Evolutionary conservation across 2,888 invertebrate species (phyloP).

Genomic region (Xestia rhomboidea): DNA sequence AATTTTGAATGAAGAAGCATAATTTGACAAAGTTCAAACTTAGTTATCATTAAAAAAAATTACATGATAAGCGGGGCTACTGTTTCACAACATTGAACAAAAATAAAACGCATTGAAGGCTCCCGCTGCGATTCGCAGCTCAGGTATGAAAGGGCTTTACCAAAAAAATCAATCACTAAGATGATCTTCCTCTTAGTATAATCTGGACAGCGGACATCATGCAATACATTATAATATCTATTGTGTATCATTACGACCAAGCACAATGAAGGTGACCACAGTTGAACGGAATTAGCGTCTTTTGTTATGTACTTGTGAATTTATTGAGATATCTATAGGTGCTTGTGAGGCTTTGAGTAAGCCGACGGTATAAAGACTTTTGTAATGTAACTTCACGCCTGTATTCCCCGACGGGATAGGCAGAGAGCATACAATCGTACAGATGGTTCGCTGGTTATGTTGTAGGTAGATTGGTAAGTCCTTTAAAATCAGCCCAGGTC

Average conservation of each 20-base stretch:
- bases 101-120: background rate
- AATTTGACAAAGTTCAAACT: background rate
- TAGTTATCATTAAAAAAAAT: background rate
- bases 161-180: conserved; percentile 44
- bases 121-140: background rate
- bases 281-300: conserved; percentile 46
- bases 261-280: conserved; percentile 61
- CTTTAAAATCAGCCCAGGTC: background rate
- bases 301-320: conserved; percentile 59
- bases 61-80: background rate
- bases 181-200: conserved; percentile 52
- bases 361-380: conserved; percentile 23
- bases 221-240: conserved; percentile 51
- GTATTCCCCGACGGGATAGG: background rate
- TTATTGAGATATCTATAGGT: conserved; percentile 58
- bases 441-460: background rate
- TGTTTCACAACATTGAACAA: background rate
- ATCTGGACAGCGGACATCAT: conserved; percentile 57
- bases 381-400: background rate
- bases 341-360: conserved; percentile 31
- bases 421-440: background rate
- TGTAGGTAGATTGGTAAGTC: too few relatives aligned
- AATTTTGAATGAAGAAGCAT: background rate
- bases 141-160: conserved; percentile 31
- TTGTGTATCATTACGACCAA: conserved; percentile 51